Percentiles rank a stretch among this genome's conserved stretches.
phyloP scores from a whole-genome alignment of 2,113 vertebrate genomes.

The Miniopterus natalensis region DNA sequence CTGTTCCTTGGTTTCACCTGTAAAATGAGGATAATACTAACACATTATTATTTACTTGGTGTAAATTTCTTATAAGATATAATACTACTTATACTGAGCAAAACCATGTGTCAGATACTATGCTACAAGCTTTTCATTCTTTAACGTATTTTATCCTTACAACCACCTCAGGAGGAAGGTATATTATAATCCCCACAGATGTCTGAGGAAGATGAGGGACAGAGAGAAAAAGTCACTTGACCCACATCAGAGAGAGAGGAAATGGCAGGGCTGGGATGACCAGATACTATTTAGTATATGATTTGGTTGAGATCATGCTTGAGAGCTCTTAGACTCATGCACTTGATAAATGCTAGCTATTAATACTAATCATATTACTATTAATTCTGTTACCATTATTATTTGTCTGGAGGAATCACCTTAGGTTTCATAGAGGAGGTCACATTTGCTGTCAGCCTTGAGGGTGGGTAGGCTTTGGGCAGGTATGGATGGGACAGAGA shows the following conservation, averaged over 20 bases:
- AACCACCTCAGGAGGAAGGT: neutral
- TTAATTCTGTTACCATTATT: neutral
- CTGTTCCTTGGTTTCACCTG: constrained; percentile 6
- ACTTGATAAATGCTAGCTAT: neutral
- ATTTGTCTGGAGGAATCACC: neutral
- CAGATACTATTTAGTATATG: neutral
- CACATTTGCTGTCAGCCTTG: neutral
- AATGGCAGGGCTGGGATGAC: neutral
- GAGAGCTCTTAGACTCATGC: neutral
- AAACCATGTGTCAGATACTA: neutral
- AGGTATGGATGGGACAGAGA: neutral
- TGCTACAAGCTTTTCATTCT: neutral
- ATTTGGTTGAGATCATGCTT: neutral
- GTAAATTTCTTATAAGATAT: neutral
- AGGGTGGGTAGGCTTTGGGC: neutral
- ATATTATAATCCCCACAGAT: neutral
- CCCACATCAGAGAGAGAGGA: neutral
- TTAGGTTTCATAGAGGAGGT: neutral
- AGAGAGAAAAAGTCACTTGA: neutral
- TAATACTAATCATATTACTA: neutral
- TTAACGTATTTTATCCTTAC: neutral
- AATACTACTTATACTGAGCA: neutral
- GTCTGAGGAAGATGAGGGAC: neutral
- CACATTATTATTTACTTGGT: neutral
- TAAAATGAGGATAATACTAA: neutral